These are phyloP conservation scores for Paragorgia papillata DNA, from an alignment of 92 coral and sea anemone species.

Conservation along the genomic window DNA sequence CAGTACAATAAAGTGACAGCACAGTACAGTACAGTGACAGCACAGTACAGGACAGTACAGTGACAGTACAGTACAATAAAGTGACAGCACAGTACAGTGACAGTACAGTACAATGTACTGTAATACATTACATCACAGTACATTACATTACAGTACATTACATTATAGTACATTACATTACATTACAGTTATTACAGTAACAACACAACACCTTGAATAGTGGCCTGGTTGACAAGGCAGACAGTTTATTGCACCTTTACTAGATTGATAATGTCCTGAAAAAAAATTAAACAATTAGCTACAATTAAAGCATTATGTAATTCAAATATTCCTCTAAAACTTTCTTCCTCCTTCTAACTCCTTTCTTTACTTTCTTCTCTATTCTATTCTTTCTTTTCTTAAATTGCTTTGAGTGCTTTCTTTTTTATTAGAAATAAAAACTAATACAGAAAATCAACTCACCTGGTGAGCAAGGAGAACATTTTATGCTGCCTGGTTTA, in stretches of 20 bases:
- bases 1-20: too few species aligned
- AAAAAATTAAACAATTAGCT: neutral
- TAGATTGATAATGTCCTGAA: constrained; percentile 11
- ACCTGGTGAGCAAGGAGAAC: constrained; percentile 27
- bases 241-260: neutral
- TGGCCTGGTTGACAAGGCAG: constrained; percentile 25
- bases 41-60: too few species aligned
- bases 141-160: too few species aligned
- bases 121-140: too few species aligned
- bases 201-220: constrained; percentile 27
- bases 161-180: too few species aligned
- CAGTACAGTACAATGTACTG: too few species aligned
- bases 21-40: too few species aligned
- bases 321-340: too few species aligned
- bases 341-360: neutral
- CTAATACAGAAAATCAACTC: neutral
- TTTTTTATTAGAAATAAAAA: neutral
- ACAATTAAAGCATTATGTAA: too few species aligned
- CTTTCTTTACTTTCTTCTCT: neutral
- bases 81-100: too few species aligned
- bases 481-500: constrained; percentile 14
- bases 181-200: too few species aligned
- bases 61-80: too few species aligned
- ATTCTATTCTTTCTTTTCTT: neutral
- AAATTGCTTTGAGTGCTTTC: neutral